These are phyloP conservation scores for Philereme transversata DNA, from an alignment of 2,888 invertebrate species.

Conservation along the genomic window DNA sequence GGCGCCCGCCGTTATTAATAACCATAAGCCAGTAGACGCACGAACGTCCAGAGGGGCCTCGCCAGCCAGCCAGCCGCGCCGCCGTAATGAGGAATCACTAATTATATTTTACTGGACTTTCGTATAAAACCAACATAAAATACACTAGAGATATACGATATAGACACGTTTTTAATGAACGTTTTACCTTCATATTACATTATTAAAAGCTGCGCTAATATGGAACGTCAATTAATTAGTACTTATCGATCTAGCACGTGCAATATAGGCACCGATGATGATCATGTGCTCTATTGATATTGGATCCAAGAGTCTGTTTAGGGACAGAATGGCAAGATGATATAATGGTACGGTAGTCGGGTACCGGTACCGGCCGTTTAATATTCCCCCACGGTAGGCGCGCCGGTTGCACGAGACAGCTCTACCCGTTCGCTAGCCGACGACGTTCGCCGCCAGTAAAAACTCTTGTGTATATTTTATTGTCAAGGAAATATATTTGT, in stretches of 20 bases:
- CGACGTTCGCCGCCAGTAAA: conserved; percentile 66
- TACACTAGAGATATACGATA: conserved; percentile 54
- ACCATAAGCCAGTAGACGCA: conserved; percentile 84
- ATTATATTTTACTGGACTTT: conserved; percentile 83
- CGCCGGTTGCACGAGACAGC: conserved; percentile 74
- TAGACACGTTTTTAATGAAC: conserved; percentile 43
- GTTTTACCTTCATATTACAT: conserved; percentile 32
- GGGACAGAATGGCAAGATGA: conserved; percentile 65
- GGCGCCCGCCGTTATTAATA: conserved; percentile 80
- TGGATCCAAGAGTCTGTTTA: conserved; percentile 43
- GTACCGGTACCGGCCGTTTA: conserved; percentile 67
- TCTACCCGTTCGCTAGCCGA: conserved; percentile 69
- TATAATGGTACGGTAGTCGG: conserved; percentile 56
- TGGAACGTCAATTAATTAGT: conserved; percentile 33
- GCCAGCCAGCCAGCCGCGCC: conserved; percentile 62
- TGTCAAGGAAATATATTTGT: conserved; percentile 80
- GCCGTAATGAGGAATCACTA: conserved; percentile 83
- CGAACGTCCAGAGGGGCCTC: conserved; percentile 83
- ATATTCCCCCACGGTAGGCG: conserved; percentile 75
- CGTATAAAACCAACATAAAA: conserved; percentile 71
- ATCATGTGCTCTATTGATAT: conserved; percentile 39
- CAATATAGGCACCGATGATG: conserved; percentile 9
- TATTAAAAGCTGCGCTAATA: conserved; percentile 36
- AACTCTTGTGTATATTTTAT: conserved; percentile 77
- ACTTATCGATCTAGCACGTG: conserved; percentile 24